phyloP scores from a whole-genome alignment of 2,797 vertebrate species.

The Chelonia mydas region DNA sequence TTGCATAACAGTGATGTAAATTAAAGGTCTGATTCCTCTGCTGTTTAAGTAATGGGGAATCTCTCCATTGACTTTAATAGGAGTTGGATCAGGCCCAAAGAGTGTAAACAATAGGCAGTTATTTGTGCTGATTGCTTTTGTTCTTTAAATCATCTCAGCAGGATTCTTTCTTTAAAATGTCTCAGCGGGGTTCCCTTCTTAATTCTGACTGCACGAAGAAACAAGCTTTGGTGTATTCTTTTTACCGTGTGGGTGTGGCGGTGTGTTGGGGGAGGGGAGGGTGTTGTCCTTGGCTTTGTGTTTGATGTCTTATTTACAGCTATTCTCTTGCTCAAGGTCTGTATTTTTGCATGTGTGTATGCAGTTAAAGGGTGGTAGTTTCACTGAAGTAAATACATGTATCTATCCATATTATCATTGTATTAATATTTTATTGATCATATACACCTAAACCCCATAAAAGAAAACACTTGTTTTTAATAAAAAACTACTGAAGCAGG shows the following conservation, averaged over 20 bases:
- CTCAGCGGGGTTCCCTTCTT: neutral
- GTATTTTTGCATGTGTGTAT: neutral
- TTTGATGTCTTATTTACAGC: neutral
- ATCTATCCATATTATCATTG: neutral
- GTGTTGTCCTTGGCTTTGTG: neutral
- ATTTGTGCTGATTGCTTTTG: constrained; percentile 37
- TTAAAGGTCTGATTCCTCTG: neutral
- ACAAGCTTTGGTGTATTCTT: neutral
- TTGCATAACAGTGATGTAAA: neutral
- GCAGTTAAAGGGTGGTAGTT: neutral
- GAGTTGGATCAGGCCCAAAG: neutral
- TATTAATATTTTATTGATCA: neutral
- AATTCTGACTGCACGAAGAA: neutral
- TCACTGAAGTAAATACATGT: neutral
- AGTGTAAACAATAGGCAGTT: neutral
- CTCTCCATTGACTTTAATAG: neutral
- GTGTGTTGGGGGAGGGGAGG: neutral
- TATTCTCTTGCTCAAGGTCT: neutral
- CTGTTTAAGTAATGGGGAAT: neutral
- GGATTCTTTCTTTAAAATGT: neutral
- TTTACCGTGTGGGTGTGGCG: neutral
- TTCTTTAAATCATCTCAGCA: neutral
- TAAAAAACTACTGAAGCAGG: neutral
- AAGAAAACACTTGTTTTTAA: neutral
- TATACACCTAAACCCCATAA: neutral